phyloP scores from a whole-genome alignment of 2,113 vertebrate species.

The Clarias magur region DNA sequence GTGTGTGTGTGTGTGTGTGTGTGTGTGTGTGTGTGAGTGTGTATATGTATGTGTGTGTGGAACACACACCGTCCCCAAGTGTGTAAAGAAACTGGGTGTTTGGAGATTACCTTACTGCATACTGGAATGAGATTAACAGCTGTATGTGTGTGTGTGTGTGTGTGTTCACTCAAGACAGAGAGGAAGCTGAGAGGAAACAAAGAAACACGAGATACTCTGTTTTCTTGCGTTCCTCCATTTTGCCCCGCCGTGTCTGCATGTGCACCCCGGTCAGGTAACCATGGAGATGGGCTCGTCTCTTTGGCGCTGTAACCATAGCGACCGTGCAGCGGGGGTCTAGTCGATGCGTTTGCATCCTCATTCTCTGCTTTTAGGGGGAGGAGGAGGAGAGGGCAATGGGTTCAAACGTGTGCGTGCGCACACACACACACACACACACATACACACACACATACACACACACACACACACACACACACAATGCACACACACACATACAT shows the following conservation, averaged over 20 bases:
- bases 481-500: background rate
- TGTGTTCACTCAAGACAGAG: constrained; percentile 28
- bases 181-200: constrained; percentile 28
- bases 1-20: constrained; percentile 12
- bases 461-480: background rate
- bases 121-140: constrained; percentile 73
- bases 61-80: constrained; percentile 61
- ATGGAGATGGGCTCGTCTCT: constrained; percentile 63
- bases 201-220: constrained; percentile 35
- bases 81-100: constrained; percentile 70
- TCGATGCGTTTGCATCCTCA: constrained; percentile 9
- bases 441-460: background rate
- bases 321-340: constrained; percentile 65
- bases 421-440: background rate
- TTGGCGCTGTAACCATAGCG: constrained; percentile 69
- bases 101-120: constrained; percentile 72
- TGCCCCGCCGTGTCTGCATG: constrained; percentile 55
- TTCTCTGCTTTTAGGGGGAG: constrained; percentile 28
- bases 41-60: background rate
- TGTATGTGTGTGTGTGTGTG: constrained; percentile 46
- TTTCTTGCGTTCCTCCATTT: constrained; percentile 70
- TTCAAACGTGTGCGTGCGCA: background rate
- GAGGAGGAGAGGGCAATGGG: constrained; percentile 17
- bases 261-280: constrained; percentile 58
- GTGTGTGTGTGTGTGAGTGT: constrained; percentile 5